phyloP scores from a whole-genome alignment of 2,113 vertebrate genomes.

The Corythornis vintsioides region DNA sequence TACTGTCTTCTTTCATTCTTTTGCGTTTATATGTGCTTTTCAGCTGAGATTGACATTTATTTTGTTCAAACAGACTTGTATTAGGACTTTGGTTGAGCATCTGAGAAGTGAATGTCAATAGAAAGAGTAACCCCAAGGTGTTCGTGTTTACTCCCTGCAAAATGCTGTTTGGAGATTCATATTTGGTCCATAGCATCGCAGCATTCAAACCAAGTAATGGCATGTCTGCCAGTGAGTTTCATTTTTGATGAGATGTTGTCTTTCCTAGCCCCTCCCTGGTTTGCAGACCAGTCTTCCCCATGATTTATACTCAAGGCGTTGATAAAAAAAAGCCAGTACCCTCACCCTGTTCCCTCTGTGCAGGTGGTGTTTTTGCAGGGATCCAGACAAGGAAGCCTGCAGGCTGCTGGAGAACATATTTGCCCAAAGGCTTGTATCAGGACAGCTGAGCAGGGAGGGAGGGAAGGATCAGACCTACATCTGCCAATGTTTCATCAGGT shows the following conservation, averaged over 20 bases:
- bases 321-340: background rate
- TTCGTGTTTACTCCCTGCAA: background rate
- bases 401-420: background rate
- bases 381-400: background rate
- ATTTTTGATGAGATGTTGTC: background rate
- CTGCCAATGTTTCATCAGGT: background rate
- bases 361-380: background rate
- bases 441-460: background rate
- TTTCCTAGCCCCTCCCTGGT: background rate
- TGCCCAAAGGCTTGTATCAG: background rate
- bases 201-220: background rate
- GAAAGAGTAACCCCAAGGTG: background rate
- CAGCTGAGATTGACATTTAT: background rate
- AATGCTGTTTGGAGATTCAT: background rate
- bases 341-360: background rate
- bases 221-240: background rate
- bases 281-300: background rate
- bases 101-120: background rate
- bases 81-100: background rate
- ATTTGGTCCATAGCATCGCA: accelerated
- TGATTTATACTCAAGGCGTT: background rate
- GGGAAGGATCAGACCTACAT: background rate
- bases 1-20: background rate
- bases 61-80: background rate
- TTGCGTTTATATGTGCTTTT: background rate